Conservation (phyloP, 2,888 invertebrate species). For the Unio delphinus region DNA sequence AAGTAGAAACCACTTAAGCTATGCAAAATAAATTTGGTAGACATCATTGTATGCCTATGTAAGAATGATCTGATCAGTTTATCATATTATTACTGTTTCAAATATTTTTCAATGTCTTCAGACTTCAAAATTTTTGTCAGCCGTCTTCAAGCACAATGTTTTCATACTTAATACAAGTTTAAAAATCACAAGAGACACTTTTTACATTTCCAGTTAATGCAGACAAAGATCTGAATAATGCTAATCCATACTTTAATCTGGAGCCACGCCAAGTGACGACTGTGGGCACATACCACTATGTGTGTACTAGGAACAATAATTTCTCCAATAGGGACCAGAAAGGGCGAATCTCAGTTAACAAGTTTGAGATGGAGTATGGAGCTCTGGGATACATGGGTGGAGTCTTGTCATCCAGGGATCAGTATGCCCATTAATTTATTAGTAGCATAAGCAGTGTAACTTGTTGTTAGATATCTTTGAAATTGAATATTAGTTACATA, state of each 20-base stretch:
- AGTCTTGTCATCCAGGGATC: background rate
- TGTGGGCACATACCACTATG: conserved; percentile 64
- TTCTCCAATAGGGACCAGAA: conserved; percentile 71
- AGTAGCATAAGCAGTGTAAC: too few species aligned
- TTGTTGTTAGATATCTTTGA: too few species aligned
- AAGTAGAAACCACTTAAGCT: too few species aligned
- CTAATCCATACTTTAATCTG: conserved; percentile 70
- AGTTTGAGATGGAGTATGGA: conserved; percentile 26
- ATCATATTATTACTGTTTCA: too few species aligned
- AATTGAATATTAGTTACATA: too few species aligned
- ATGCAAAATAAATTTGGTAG: too few species aligned
- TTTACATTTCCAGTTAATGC: conserved; percentile 51
- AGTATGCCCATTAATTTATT: too few species aligned
- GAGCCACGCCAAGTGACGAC: conserved; percentile 58
- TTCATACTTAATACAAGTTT: background rate
- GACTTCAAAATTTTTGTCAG: too few species aligned
- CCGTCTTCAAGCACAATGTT: too few species aligned
- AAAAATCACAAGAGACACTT: background rate
- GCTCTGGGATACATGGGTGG: conserved; percentile 67
- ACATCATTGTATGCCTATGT: too few species aligned
- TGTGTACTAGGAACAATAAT: conserved; percentile 70
- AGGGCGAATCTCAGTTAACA: conserved; percentile 56
- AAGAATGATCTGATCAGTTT: too few species aligned
- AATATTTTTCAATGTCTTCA: too few species aligned
- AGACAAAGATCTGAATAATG: conserved; percentile 66